Conservation (phyloP, 2,888 invertebrate genomes). For the Pollenia angustigena region DNA sequence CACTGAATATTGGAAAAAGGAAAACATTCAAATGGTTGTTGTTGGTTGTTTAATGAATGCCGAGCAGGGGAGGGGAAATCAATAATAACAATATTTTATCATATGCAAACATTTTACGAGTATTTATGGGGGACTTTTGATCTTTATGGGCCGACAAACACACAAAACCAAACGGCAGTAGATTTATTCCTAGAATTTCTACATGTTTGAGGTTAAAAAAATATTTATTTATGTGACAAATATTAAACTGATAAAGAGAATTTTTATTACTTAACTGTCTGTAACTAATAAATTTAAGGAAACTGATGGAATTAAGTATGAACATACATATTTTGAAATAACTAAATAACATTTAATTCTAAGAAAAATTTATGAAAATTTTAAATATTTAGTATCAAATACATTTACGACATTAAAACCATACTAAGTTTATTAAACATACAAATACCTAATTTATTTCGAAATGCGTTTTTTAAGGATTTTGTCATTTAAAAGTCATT, state of each 20-base stretch:
- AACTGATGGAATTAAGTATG: neutral
- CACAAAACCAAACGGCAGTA: neutral
- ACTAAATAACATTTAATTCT: neutral
- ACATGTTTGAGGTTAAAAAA: constrained; percentile 36
- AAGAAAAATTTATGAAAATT: neutral
- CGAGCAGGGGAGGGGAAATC: constrained; percentile 25
- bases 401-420: constrained; percentile 2
- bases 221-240: neutral
- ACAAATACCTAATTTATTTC: no score
- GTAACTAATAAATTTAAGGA: constrained; percentile 35
- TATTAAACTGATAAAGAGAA: constrained; percentile 13
- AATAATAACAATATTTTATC: constrained; percentile 62
- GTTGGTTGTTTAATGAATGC: no score
- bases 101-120: constrained; percentile 57
- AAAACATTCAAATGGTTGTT: constrained; percentile 14
- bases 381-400: neutral
- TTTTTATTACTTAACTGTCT: constrained; percentile 42
- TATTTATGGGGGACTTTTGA: constrained; percentile 45
- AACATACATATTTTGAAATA: neutral
- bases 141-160: constrained; percentile 16
- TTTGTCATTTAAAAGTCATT: constrained; percentile 22
- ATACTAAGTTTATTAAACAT: neutral
- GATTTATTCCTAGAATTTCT: constrained; percentile 23
- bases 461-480: neutral
- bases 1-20: constrained; percentile 5